phyloP scores from a whole-genome alignment of 2,113 vertebrate species.

The human (Homo sapiens) region DNA sequence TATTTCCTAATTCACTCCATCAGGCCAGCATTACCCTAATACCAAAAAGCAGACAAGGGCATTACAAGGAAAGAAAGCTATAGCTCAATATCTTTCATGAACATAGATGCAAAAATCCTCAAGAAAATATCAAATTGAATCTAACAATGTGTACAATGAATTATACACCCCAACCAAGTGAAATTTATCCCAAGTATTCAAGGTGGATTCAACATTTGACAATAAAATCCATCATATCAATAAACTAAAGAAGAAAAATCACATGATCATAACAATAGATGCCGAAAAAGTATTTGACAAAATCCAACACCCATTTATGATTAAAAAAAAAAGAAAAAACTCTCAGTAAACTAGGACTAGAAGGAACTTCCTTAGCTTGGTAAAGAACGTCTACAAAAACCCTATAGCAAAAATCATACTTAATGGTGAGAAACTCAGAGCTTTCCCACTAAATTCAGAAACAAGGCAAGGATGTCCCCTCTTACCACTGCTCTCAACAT shows the following conservation, averaged over 20 bases:
- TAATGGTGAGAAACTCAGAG: neutral
- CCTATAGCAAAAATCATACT: neutral
- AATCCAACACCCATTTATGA: neutral
- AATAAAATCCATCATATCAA: neutral
- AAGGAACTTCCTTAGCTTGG: neutral
- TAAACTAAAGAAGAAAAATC: neutral
- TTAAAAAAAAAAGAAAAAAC: neutral
- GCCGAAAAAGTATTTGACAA: neutral
- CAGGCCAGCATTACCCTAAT: neutral
- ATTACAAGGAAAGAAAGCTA: neutral
- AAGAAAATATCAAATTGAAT: neutral
- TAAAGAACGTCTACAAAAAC: neutral
- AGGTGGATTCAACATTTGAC: neutral
- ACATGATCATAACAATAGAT: neutral
- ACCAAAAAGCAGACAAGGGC: neutral
- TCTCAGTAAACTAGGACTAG: neutral
- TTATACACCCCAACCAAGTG: neutral
- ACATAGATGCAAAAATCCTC: neutral
- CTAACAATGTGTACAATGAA: neutral
- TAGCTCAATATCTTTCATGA: neutral
- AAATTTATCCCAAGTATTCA: neutral
- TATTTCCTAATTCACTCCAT: neutral
- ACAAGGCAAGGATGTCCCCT: neutral
- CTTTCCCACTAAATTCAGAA: neutral
- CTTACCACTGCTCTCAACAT: neutral